Evolutionary conservation across 2,797 vertebrate species (phyloP), one percentile per base, ranked within the genome.

Genomic region (Schizopygopsis pylzovi): DNA sequence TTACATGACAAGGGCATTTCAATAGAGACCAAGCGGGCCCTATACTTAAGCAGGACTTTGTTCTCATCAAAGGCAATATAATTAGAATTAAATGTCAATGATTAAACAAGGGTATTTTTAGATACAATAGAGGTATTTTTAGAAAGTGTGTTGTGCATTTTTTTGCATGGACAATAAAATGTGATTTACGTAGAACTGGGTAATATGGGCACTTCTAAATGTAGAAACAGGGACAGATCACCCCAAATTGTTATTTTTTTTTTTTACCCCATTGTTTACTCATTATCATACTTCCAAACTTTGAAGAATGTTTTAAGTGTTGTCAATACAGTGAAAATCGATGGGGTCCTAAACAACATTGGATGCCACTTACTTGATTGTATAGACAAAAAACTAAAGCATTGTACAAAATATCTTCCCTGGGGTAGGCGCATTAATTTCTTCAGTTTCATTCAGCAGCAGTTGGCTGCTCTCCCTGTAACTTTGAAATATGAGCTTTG

Each of bases 21-120:
- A 93, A 90, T 91, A 88, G 89, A 87, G 87, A 77, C 87, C 87
- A 83, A 86, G 28, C 25, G 80, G 47, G 25, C 77, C 88, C 87
- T 93, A 79, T 49, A 91, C 90, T 92, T 82, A 84, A 83, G 41
- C 88, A 89, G 90, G 91, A 95, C 94, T 95, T 95, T 81, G 91
- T 86, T 92, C 94, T 90, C 84, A 12, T 18, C 33, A 33, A 33
- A 88, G 89, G 88, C 80, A 86, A 77, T 78, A 86, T 85, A 89
- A 91, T 78, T 61, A 79, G 67, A 92, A 82, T 90, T 91, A 88
- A 85, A 88, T 85, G 93, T 94, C 92, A 94, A 95, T 94, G 85
- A 94, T 94, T 94, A 90, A 92, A 89, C 2, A 25, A 33, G 22
- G 49, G 4, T 43, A 88, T 88, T 90, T 90, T 92, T 92, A 47